Evolutionary conservation across 2,888 invertebrate species (phyloP), one percentile per base, ranked within the genome.

Genomic region (Ormyrus nitidulus): DNA sequence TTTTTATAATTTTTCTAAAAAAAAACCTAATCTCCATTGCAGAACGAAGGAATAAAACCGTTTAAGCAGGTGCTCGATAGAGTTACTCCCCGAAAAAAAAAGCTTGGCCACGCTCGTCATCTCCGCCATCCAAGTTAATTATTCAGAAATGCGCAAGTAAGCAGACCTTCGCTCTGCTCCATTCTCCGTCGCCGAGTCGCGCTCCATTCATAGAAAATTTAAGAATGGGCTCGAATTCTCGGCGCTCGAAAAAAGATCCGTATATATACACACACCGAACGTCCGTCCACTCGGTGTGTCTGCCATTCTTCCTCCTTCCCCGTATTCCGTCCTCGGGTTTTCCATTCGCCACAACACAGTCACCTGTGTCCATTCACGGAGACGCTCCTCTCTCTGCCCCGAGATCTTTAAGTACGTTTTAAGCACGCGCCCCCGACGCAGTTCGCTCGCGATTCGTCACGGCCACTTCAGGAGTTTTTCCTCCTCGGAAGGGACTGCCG

Each of bases 351-450:
- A 59, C 75, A 76, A 51, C 66, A 77, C 77, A 74, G 58, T 70
- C 74, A 79, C 74, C 79, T 74, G 79, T 79, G 68, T 46, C 19
- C 34, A 34, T 13, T 49, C 49, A 48, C 54, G 46, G 61, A 34
- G 34, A 53, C 56, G 51, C 51, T 71, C 44, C 34, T 51, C n/a
- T 51, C n/a, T 53, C 48, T 73, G 69, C 69, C 66, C 78, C 58
- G 79, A 64, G 69, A 79, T 75, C 48, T 53, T 74, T 80, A 81
- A 81, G 72, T 81, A 54, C 54, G 80, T 74, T 81, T 77, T 81
- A 81, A 81, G 73, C 54, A 34, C 49, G 80, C 51, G 66, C 76
- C 80, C 80, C 80, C 76, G 65, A n/a, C 62, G 56, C 2, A 46
- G 79, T 69, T 80, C 80, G 68, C 80, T 80, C 46, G 74, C 66